phyloP scores from a whole-genome alignment of 1,140 invertebrate species.

The Ectropis grisescens region DNA sequence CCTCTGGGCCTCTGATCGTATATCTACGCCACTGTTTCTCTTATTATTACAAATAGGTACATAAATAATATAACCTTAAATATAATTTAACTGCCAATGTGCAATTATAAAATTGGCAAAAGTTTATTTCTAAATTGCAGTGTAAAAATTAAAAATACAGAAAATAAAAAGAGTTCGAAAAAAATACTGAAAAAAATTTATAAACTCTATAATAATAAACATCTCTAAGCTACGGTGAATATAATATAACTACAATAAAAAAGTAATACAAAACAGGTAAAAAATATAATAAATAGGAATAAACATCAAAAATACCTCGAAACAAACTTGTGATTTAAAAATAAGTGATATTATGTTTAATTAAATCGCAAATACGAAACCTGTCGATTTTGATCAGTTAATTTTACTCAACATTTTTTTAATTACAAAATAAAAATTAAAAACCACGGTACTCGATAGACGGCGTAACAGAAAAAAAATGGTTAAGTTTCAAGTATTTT shows the following conservation, averaged over 20 bases:
- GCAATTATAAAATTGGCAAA: conserved; percentile 35
- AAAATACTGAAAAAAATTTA: conserved; percentile 52
- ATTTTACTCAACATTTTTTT: too few species aligned
- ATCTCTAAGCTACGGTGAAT: conserved; percentile 28
- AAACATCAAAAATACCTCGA: conserved; percentile 55
- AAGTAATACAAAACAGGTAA: conserved; percentile 53
- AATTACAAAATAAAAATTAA: too few species aligned
- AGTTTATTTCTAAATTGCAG: conserved; percentile 40
- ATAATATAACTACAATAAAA: conserved; percentile 41
- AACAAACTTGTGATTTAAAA: conserved; percentile 44
- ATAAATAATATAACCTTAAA: conserved; percentile 13
- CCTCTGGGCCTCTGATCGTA: too few species aligned
- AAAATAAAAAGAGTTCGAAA: conserved; percentile 18
- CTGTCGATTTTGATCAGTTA: not conserved
- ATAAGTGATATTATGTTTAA: too few species aligned
- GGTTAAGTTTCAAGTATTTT: too few species aligned
- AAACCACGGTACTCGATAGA: too few species aligned
- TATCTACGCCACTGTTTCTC: too few species aligned
- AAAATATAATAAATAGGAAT: conserved; percentile 61
- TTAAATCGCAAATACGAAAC: too few species aligned
- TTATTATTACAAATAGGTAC: conserved; percentile 1
- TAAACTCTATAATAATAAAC: conserved; percentile 7
- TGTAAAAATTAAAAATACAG: conserved; percentile 15
- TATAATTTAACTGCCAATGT: conserved; percentile 46
- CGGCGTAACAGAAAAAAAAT: too few species aligned